Percentiles rank a stretch among this genome's conserved stretches.
Conservation (phyloP, 2,113 vertebrate genomes). For the Dipodomys merriami region DNA sequence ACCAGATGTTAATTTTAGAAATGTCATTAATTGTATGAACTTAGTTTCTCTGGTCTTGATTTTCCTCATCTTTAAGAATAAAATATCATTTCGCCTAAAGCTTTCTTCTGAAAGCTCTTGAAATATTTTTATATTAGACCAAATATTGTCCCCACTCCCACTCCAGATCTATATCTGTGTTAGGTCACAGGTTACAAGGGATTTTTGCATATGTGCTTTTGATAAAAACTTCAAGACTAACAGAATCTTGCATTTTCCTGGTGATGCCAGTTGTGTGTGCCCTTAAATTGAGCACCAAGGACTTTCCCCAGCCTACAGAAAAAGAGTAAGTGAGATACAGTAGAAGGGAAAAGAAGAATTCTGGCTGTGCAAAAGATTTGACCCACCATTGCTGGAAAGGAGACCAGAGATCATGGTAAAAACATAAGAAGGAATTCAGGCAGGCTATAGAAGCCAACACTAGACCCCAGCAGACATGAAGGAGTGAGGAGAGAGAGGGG, state of each 20-base stretch:
- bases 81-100: conserved; percentile 11
- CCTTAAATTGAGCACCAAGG: neutral
- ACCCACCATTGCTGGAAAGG: neutral
- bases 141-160: neutral
- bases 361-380: neutral
- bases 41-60: neutral
- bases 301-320: neutral
- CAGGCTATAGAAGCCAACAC: neutral
- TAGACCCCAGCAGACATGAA: neutral
- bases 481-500: too few species aligned
- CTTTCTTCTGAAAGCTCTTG: neutral
- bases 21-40: neutral
- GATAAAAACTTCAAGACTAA: neutral
- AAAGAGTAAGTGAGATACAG: neutral
- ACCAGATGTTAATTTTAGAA: neutral
- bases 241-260: neutral
- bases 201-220: neutral
- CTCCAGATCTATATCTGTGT: neutral
- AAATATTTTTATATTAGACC: neutral
- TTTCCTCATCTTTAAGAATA: neutral
- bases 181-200: neutral
- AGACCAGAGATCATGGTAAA: neutral
- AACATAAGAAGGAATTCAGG: neutral
- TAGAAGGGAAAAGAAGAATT: neutral
- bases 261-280: neutral